Conservation (phyloP, 2,888 invertebrate genomes). For the Romanomermis culicivorax region DNA sequence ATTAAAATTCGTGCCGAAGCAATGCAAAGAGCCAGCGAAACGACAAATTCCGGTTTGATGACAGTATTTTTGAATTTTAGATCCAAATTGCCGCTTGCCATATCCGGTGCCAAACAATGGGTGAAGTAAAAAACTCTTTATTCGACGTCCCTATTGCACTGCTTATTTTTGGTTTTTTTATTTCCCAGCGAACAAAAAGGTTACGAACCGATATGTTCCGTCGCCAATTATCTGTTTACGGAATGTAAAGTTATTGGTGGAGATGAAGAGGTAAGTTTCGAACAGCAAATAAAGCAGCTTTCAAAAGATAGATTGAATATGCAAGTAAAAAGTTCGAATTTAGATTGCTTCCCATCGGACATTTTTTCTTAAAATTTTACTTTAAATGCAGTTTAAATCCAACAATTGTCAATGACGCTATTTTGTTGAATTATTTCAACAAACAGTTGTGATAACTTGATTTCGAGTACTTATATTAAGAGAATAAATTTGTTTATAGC, state of each 20-base stretch:
- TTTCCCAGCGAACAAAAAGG: conserved; percentile 35
- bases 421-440: no score
- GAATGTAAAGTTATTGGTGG: conserved; percentile 71
- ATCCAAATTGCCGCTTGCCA: conserved; percentile 40
- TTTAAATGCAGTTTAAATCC: no score
- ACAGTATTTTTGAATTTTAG: conserved; percentile 50
- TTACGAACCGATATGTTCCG: conserved; percentile 43
- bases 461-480: no score
- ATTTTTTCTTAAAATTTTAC: no score
- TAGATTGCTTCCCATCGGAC: no score
- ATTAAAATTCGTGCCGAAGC: conserved; percentile 60
- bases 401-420: no score
- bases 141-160: no score
- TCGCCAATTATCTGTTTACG: conserved; percentile 65
- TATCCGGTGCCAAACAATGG: conserved; percentile 40
- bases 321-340: no score
- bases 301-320: not conserved
- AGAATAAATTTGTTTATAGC: no score
- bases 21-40: conserved; percentile 64
- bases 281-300: no score
- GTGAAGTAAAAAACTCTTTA: conserved; percentile 7
- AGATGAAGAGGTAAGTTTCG: conserved; percentile 40
- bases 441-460: no score
- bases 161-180: no score
- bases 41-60: conserved; percentile 56